Percentiles rank a stretch among this genome's conserved stretches.
Evolutionary conservation across 2,797 vertebrate genomes (phyloP).

Genomic region (Cephalopachus bancanus): DNA sequence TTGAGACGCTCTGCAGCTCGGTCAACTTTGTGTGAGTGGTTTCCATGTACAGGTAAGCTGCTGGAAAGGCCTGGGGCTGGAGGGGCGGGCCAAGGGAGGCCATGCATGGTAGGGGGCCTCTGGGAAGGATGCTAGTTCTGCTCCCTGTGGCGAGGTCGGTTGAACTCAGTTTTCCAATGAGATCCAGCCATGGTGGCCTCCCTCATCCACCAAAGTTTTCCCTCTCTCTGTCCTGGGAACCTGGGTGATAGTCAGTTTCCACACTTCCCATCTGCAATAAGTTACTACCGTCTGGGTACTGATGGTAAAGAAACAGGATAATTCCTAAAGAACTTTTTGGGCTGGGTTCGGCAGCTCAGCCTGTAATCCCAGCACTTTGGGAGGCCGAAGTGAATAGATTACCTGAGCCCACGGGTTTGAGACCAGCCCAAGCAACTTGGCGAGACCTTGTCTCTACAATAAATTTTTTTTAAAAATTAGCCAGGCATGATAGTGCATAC

Average conservation of each 20-base stretch:
- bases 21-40: neutral
- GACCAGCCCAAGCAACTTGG: too few species aligned
- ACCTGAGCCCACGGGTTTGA: too few species aligned
- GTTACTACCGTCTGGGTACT: neutral
- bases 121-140: neutral
- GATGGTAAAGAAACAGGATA: neutral
- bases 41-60: neutral
- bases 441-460: too few species aligned
- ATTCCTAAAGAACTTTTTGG: slow-evolving; percentile 12
- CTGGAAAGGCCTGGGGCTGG: neutral
- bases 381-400: too few species aligned
- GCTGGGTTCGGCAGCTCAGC: too few species aligned
- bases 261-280: neutral
- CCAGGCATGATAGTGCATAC: too few species aligned
- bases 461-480: too few species aligned
- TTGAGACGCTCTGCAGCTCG: neutral
- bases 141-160: neutral
- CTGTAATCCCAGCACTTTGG: too few species aligned
- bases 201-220: neutral
- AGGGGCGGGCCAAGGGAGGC: neutral
- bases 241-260: neutral
- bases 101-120: neutral
- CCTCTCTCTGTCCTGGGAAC: neutral
- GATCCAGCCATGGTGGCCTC: too few species aligned
- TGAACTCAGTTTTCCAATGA: neutral